Evolutionary conservation across 1,140 invertebrate species (phyloP), one percentile per base, ranked within the genome.

Genomic region (Rhyacophila brunnea): DNA sequence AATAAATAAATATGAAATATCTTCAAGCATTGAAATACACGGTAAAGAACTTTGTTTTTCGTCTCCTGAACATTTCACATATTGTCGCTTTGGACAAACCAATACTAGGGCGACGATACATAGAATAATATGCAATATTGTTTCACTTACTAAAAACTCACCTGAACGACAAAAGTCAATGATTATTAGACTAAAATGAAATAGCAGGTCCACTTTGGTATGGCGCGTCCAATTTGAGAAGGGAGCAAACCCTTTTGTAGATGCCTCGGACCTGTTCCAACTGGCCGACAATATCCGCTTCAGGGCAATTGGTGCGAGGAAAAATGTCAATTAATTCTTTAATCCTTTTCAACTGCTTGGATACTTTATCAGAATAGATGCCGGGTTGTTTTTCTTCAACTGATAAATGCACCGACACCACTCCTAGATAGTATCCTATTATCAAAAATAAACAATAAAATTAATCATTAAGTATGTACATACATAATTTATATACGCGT

Each of bases 201-300:
- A 82, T 67, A 48, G 71, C 75, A 32, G 79, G 73, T 13, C 70
- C 67, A 73, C 85, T 83, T 14, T 83, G 72, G 65, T 74, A 77
- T 15, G 48, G 65, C 1, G 74, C 69, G 60, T 80, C 71, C 60
- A 85, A 80, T 74, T 88, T 88, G 9, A 86, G 70, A 13, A 86
- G 66, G 1, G 86, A 81, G 70, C 84, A 86, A n/a, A 86, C 73
- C 65, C 84, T 85, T 52, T 83, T 86, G 69, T 84, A 89, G 44
- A 85, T 80, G 2, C 79, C 81, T 66, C 87, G 81, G 34, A 91
- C 85, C 34, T 74, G 72, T 60, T 88, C 82, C 13, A 84, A 68
- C 20, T 73, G 68, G n/a, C 73, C 75, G 49, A 85, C 66, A 61
- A 89, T 82, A 69, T 91, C 86, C 20, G 81, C 69, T 1, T 83